phyloP scores from a whole-genome alignment of 37 sponge, comb jelly and placozoan species.

The Tethya wilhelma region DNA sequence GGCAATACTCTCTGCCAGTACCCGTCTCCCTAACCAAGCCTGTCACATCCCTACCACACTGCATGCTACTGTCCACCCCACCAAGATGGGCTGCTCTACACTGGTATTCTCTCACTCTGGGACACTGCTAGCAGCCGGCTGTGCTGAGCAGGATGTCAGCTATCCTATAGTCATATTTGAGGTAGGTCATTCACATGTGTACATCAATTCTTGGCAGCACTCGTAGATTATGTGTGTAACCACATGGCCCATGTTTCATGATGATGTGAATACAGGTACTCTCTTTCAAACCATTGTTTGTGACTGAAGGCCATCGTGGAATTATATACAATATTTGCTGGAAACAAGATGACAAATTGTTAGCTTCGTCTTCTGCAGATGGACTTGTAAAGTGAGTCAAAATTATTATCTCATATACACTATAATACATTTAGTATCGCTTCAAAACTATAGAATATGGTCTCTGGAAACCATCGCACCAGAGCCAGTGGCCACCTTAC shows the following conservation, averaged over 20 bases:
- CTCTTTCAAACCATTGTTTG: background rate
- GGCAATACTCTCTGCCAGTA: constrained; percentile 14
- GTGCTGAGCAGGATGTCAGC: constrained; percentile 5
- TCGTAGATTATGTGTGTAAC: background rate
- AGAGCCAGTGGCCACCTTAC: constrained; percentile 40
- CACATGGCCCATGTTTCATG: background rate
- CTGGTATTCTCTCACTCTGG: constrained; percentile 83
- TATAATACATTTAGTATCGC: background rate
- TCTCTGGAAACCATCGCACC: constrained; percentile 8
- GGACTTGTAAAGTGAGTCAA: constrained; percentile 65
- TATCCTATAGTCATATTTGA: constrained; percentile 44
- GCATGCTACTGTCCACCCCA: constrained; percentile 22
- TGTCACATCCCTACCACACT: constrained; percentile 75
- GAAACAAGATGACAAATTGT: constrained; percentile 46
- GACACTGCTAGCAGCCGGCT: constrained; percentile 53
- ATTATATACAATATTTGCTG: constrained; percentile 80
- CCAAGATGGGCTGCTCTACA: constrained; percentile 67
- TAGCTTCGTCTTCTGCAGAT: constrained; percentile 84
- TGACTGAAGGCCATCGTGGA: constrained; percentile 57
- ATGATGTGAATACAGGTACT: constrained; percentile 17
- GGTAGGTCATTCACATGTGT: constrained; percentile 10
- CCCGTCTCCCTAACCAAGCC: constrained; percentile 73
- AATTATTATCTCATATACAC: background rate
- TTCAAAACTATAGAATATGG: constrained; percentile 15
- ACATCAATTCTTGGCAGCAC: too few relatives aligned